Evolutionary conservation across 2,888 invertebrate genomes (phyloP).

Genomic region (Eristalis arbustorum): DNA sequence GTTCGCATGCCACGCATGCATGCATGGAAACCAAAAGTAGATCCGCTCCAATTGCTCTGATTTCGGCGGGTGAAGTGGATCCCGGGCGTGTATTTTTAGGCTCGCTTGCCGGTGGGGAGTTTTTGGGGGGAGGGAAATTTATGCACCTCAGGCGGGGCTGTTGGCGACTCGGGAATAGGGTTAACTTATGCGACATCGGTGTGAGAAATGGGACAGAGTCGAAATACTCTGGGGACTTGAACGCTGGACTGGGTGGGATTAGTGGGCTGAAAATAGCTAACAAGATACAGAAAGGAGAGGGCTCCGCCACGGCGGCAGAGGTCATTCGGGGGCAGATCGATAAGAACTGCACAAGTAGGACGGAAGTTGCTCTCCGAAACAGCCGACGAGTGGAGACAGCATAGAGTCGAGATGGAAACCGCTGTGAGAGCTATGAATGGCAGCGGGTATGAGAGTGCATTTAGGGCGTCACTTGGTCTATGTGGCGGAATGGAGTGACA

Average conservation of each 20-base stretch:
- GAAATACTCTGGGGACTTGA: background rate
- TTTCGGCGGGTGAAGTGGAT: constrained; percentile 42
- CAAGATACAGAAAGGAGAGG: background rate
- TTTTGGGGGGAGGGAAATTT: constrained; percentile 41
- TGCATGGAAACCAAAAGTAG: constrained; percentile 44
- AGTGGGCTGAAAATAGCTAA: constrained; percentile 45
- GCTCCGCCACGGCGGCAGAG: background rate
- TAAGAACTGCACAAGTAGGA: background rate
- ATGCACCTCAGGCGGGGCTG: constrained; percentile 49
- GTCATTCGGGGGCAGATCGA: background rate
- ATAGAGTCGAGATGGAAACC: background rate
- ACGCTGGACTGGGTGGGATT: constrained; percentile 22
- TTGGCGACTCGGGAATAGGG: constrained; percentile 38
- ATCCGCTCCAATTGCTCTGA: constrained; percentile 65
- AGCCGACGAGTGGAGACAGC: background rate
- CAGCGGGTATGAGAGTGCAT: background rate
- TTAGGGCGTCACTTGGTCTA: no score
- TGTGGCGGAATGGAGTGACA: no score
- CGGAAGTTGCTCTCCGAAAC: background rate
- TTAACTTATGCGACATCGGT: constrained; percentile 59
- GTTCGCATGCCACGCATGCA: constrained; percentile 36
- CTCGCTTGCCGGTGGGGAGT: background rate
- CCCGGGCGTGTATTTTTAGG: constrained; percentile 54
- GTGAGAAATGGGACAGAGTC: constrained; percentile 58
- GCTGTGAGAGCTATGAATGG: background rate